Evolutionary conservation across 2,888 invertebrate species (phyloP).

Genomic region (Cancer borealis): DNA sequence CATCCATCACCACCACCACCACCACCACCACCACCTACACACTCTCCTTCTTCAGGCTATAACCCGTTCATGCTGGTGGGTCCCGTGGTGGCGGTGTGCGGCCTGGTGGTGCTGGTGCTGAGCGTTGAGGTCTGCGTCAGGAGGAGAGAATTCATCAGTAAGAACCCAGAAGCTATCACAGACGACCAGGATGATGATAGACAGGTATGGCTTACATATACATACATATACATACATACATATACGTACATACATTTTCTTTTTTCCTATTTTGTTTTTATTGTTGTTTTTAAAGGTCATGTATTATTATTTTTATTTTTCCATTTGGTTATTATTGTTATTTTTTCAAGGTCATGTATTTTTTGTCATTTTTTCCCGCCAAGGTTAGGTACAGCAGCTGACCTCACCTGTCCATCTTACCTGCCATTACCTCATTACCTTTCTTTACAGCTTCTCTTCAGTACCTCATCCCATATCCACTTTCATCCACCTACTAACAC

Average conservation of each 20-base stretch:
- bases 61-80: conserved; percentile 77
- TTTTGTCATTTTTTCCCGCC: not conserved
- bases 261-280: not conserved
- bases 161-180: conserved; percentile 65
- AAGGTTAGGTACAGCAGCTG: too few relatives aligned
- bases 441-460: too few relatives aligned
- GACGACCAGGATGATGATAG: conserved; percentile 52
- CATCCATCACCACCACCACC: not conserved
- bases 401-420: too few relatives aligned
- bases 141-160: conserved; percentile 67
- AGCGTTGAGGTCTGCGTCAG: conserved; percentile 76
- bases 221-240: not conserved
- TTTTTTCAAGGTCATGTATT: too few relatives aligned
- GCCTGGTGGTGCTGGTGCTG: conserved; percentile 73
- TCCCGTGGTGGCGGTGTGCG: conserved; percentile 75
- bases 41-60: conserved; percentile 56
- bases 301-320: too few relatives aligned
- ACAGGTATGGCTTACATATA: conserved; percentile 40
- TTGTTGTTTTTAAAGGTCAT: not conserved
- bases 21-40: not conserved
- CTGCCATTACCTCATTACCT: too few relatives aligned
- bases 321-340: not conserved
- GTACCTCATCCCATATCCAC: too few relatives aligned
- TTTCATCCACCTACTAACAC: too few relatives aligned
- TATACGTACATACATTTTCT: not conserved